Evolutionary conservation across 2,797 vertebrate genomes (phyloP).

Genomic region (Rhynchotus rufescens): DNA sequence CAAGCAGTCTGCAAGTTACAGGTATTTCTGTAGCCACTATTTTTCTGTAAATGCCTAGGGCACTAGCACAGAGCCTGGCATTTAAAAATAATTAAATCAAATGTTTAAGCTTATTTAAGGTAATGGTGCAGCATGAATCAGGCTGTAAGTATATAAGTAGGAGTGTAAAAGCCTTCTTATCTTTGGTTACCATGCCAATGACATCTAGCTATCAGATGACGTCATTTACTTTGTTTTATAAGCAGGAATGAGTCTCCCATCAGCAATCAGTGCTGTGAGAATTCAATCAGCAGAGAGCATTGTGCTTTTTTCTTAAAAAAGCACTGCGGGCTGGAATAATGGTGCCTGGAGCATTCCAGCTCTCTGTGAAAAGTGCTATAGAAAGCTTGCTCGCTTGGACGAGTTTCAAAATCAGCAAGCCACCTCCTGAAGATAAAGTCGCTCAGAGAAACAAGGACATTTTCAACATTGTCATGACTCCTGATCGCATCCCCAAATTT

Average conservation of each 20-base stretch:
- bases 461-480: slow-evolving; percentile 73
- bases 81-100: slow-evolving; percentile 53
- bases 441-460: slow-evolving; percentile 56
- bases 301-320: neutral
- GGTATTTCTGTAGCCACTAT: neutral
- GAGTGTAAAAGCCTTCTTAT: slow-evolving; percentile 65
- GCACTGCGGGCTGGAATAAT: slow-evolving; percentile 29
- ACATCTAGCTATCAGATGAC: slow-evolving; percentile 48
- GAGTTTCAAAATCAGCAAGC: slow-evolving; percentile 38
- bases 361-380: slow-evolving; percentile 53
- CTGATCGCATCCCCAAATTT: slow-evolving; percentile 75
- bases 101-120: slow-evolving; percentile 47
- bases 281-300: slow-evolving; percentile 31
- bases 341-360: slow-evolving; percentile 40
- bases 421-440: slow-evolving; percentile 22
- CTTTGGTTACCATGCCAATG: slow-evolving; percentile 77
- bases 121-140: slow-evolving; percentile 57
- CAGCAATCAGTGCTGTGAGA: slow-evolving; percentile 41
- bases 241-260: slow-evolving; percentile 41
- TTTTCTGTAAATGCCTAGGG: neutral
- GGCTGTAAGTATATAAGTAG: slow-evolving; percentile 11
- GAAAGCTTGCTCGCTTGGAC: slow-evolving; percentile 67
- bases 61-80: neutral
- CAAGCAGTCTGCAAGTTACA: neutral
- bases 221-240: slow-evolving; percentile 68